Conservation (phyloP, 2,888 invertebrate species). For the Lymantria dispar region DNA sequence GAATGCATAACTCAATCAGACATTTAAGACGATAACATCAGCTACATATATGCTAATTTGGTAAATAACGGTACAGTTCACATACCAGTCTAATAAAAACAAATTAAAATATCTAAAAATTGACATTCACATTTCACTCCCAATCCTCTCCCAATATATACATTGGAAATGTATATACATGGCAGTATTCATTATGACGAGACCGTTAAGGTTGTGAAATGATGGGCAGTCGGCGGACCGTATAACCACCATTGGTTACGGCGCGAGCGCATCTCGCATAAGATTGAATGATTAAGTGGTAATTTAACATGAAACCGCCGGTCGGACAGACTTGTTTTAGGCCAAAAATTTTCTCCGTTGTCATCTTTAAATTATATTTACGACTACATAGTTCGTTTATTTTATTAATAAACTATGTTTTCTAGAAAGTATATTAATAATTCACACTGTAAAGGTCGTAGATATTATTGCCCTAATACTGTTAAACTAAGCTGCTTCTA, state of each 20-base stretch:
- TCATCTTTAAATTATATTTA: conserved; percentile 1
- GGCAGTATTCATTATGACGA: neutral
- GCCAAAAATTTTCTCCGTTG: conserved; percentile 1
- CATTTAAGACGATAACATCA: no score
- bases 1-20: no score
- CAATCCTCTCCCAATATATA: neutral
- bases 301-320: conserved; percentile 16
- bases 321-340: conserved; percentile 7
- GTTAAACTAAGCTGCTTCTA: no score
- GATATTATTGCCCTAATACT: no score
- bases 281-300: conserved; percentile 30
- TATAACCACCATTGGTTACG: neutral
- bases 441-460: no score
- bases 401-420: no score
- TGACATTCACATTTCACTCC: neutral
- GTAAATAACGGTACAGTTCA: neutral
- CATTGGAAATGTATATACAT: no score
- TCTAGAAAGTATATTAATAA: no score
- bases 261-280: conserved; percentile 18
- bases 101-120: neutral
- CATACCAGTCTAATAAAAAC: neutral
- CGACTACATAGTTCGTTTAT: neutral
- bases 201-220: conserved; percentile 22
- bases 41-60: neutral
- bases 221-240: conserved; percentile 18